These are phyloP conservation scores for Protaetia brevitarsis DNA, from an alignment of 1,140 invertebrate genomes.

Conservation along the genomic window DNA sequence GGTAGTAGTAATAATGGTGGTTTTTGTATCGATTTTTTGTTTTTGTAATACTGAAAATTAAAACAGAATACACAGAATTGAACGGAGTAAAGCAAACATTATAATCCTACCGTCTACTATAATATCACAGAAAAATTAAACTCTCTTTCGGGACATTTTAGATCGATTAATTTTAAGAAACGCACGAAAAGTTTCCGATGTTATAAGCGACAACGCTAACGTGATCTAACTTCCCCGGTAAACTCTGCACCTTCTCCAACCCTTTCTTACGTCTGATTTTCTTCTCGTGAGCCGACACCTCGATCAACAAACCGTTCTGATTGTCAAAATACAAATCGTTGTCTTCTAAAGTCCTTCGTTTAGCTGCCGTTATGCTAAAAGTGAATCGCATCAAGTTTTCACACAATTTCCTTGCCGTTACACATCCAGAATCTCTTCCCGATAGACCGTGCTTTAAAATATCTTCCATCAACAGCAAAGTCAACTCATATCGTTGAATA, in stretches of 20 bases:
- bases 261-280: conserved; percentile 65
- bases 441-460: conserved; percentile 72
- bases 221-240: conserved; percentile 92
- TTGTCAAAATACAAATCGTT: conserved; percentile 71
- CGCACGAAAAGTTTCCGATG: conserved; percentile 53
- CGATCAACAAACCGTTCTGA: conserved; percentile 53
- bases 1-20: no score
- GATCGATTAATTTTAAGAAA: neutral
- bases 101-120: no score
- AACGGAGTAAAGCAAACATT: neutral
- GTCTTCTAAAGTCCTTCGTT: conserved; percentile 76
- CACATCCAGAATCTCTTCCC: conserved; percentile 56
- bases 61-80: no score
- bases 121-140: no score
- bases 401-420: conserved; percentile 64
- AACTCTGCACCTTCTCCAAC: conserved; percentile 63
- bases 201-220: conserved; percentile 82
- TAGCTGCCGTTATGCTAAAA: conserved; percentile 71
- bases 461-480: conserved; percentile 76
- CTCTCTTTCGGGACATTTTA: no score
- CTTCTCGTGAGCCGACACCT: conserved; percentile 61
- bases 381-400: conserved; percentile 76
- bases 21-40: no score
- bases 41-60: no score
- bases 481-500: conserved; percentile 77